These are phyloP conservation scores for Tyto alba DNA, from an alignment of 2,113 vertebrate species.

Conservation along the genomic window DNA sequence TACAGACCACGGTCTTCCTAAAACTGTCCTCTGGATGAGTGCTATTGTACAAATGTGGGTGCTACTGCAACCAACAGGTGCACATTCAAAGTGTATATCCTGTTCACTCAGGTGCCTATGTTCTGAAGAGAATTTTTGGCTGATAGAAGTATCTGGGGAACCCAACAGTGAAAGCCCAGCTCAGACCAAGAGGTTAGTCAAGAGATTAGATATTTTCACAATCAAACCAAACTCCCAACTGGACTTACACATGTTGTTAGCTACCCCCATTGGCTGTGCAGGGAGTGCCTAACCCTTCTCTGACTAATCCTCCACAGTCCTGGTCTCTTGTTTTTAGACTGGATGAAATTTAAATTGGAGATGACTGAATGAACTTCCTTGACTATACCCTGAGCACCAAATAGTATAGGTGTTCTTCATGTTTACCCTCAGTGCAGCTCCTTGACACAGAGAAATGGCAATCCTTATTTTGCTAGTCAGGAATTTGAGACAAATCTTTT, in stretches of 20 bases:
- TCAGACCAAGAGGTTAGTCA: background rate
- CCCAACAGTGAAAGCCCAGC: background rate
- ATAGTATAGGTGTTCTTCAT: accelerated
- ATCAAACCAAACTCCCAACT: background rate
- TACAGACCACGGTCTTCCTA: background rate
- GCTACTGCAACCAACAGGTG: background rate
- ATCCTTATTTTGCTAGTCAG: background rate
- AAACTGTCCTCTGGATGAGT: background rate
- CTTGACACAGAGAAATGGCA: background rate
- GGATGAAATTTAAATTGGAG: background rate
- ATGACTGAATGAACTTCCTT: background rate
- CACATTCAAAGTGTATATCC: background rate
- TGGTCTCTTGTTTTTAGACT: background rate
- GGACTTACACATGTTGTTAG: background rate
- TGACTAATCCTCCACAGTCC: background rate
- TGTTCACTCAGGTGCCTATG: background rate
- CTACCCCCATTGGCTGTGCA: background rate
- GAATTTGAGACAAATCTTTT: background rate
- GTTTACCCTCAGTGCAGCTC: background rate
- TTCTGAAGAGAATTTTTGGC: background rate
- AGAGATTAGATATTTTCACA: background rate
- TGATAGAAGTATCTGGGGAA: background rate
- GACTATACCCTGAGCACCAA: background rate
- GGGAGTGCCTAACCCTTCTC: background rate
- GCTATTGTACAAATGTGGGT: background rate